phyloP scores from a whole-genome alignment of 1,140 invertebrate genomes.

The Orussus abietinus region DNA sequence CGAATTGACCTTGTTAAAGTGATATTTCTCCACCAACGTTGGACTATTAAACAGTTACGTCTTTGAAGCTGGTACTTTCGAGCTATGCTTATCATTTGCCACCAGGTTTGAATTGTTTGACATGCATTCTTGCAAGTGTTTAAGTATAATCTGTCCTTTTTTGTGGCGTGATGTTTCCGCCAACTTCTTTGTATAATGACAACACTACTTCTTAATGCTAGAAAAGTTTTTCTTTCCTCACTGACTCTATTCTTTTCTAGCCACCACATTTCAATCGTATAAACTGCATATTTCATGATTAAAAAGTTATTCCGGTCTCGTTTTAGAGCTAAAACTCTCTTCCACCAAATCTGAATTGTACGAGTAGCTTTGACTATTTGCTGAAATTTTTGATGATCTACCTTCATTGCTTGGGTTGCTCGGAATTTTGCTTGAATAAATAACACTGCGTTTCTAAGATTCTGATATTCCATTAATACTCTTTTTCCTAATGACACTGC shows the following conservation, averaged over 20 bases:
- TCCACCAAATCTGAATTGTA: constrained; percentile 51
- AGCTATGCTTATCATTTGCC: constrained; percentile 14
- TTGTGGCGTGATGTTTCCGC: constrained; percentile 21
- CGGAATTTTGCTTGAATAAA: constrained; percentile 48
- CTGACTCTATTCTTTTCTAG: constrained; percentile 14
- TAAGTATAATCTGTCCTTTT: constrained; percentile 12
- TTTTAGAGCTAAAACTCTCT: constrained; percentile 39
- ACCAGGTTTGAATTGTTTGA: constrained; percentile 31
- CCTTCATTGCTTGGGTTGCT: constrained; percentile 41
- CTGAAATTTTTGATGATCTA: constrained; percentile 40
- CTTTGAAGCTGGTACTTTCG: constrained; percentile 11
- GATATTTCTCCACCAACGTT: constrained; percentile 29
- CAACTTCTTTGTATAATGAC: constrained; percentile 32
- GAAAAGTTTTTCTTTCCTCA: constrained; percentile 20
- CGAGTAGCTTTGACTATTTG: constrained; percentile 36
- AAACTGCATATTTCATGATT: constrained; percentile 29
- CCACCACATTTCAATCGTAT: constrained; percentile 31
- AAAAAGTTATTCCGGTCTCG: constrained; percentile 43
- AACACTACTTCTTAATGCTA: constrained; percentile 10
- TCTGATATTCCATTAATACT: constrained; percentile 33
- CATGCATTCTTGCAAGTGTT: constrained; percentile 17
- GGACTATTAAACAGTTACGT: constrained; percentile 22
- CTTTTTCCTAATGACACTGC: constrained; percentile 40
- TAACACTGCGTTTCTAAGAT: constrained; percentile 31
- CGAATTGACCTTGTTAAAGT: constrained; percentile 8